A percentile compares a stretch with the other conserved stretches of the same genome.
Conservation (phyloP, 2,113 vertebrate species). For the Hippocampus zosterae region DNA sequence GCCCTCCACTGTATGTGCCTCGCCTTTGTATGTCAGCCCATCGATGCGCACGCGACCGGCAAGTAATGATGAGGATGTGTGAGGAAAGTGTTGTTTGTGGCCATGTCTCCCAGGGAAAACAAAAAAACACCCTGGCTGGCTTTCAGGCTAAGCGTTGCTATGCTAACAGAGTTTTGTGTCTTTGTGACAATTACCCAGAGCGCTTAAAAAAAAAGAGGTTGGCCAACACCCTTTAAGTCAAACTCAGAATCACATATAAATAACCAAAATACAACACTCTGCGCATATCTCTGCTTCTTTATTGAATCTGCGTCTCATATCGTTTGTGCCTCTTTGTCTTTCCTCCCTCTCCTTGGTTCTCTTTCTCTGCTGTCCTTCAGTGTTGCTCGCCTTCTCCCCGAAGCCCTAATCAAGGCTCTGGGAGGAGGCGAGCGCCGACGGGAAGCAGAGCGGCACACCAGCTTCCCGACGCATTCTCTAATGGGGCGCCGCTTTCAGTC, state of each 20-base stretch:
- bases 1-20: no score
- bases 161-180: not conserved
- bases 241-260: not conserved
- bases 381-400: slow-evolving; percentile 47
- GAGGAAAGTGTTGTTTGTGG: not conserved
- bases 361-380: slow-evolving; percentile 26
- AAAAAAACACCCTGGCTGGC: not conserved
- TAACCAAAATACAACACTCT: not conserved
- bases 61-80: not conserved
- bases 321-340: slow-evolving; percentile 6
- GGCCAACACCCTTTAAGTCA: not conserved
- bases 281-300: slow-evolving; percentile 4
- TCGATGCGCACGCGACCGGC: no score
- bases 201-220: not conserved
- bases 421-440: slow-evolving; percentile 43
- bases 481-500: slow-evolving; percentile 62
- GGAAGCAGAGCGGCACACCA: slow-evolving; percentile 25
- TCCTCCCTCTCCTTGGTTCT: not conserved
- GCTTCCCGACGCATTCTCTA: slow-evolving; percentile 52
- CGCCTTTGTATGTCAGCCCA: no score
- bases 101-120: not conserved
- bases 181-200: not conserved
- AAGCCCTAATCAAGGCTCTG: slow-evolving; percentile 62
- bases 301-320: slow-evolving; percentile 6
- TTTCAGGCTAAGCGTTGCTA: not conserved